A percentile compares a stretch with the other conserved stretches of the same genome.
These are phyloP conservation scores for Balaeniceps rex DNA, from an alignment of 2,113 vertebrate genomes.

Conservation along the genomic window DNA sequence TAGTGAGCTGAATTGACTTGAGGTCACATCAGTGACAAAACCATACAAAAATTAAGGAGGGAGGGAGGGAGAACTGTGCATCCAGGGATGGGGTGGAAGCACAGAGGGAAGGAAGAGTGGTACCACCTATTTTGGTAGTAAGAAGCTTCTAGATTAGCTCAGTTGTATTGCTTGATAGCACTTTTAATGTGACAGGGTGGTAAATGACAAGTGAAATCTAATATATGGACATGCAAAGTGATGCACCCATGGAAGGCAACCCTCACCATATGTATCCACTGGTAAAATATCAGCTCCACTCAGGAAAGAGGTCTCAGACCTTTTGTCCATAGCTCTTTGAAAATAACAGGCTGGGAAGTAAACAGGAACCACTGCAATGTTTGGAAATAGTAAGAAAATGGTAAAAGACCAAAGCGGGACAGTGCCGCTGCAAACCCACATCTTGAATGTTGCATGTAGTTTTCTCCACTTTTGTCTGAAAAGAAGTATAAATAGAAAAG, in stretches of 20 bases:
- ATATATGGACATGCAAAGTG: neutral
- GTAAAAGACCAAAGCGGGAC: neutral
- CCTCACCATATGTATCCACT: neutral
- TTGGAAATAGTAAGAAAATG: neutral
- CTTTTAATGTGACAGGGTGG: neutral
- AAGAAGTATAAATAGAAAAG: neutral
- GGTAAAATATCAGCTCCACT: neutral
- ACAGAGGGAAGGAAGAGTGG: neutral
- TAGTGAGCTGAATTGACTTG: neutral
- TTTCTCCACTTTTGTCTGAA: neutral
- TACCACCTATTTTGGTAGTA: neutral
- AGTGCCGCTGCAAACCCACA: neutral
- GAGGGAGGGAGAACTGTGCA: neutral
- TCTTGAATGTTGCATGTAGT: neutral
- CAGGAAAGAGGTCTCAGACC: neutral
- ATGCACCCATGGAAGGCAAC: neutral
- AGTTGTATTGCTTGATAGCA: neutral
- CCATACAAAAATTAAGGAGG: fast-evolving
- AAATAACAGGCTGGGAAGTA: neutral
- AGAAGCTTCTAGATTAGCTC: neutral
- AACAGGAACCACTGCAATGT: fast-evolving
- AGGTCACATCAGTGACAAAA: neutral
- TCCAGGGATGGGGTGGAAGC: neutral
- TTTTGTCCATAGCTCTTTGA: neutral
- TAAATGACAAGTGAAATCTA: neutral